Evolutionary conservation across 2,888 invertebrate genomes (phyloP).

Genomic region (Malthinus seriepunctatus): DNA sequence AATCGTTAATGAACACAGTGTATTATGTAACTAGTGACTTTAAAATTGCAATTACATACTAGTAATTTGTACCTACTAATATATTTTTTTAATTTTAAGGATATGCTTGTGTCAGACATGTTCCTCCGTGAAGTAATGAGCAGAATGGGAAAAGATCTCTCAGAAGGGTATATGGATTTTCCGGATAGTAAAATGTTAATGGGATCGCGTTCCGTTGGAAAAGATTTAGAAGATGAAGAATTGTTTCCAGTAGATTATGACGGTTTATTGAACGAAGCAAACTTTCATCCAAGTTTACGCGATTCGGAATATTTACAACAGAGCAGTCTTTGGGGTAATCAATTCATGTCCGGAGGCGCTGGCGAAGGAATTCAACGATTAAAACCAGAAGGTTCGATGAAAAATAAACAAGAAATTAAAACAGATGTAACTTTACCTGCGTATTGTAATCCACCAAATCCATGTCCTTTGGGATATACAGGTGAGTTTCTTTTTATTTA

Average conservation of each 20-base stretch:
- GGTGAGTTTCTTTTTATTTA: slow-evolving; percentile 56
- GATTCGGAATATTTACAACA: slow-evolving; percentile 89
- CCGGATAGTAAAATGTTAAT: slow-evolving; percentile 54
- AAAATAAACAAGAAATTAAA: slow-evolving; percentile 77
- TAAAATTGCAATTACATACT: too few relatives aligned
- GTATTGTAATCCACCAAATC: slow-evolving; percentile 99
- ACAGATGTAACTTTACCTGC: slow-evolving; percentile 92
- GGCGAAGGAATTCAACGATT: slow-evolving; percentile 76
- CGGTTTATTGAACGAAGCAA: slow-evolving; percentile 62
- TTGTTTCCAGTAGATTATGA: slow-evolving; percentile 70
- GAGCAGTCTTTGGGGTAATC: slow-evolving; percentile 68
- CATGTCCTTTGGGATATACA: slow-evolving; percentile 93
- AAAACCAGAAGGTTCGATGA: slow-evolving; percentile 60
- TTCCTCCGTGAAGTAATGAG: slow-evolving; percentile 77
- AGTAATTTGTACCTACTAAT: neutral
- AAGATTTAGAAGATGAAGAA: slow-evolving; percentile 57
- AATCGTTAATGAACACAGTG: too few relatives aligned
- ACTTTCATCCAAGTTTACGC: slow-evolving; percentile 77
- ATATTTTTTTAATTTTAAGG: slow-evolving; percentile 49
- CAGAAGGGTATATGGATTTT: slow-evolving; percentile 69
- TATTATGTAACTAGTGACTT: too few relatives aligned
- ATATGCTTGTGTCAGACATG: slow-evolving; percentile 70
- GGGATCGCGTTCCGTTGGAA: slow-evolving; percentile 43
- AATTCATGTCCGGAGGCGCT: slow-evolving; percentile 75
- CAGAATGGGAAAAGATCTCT: slow-evolving; percentile 76